phyloP scores from a whole-genome alignment of 2,797 vertebrate genomes.

The Novumbra hubbsi region DNA sequence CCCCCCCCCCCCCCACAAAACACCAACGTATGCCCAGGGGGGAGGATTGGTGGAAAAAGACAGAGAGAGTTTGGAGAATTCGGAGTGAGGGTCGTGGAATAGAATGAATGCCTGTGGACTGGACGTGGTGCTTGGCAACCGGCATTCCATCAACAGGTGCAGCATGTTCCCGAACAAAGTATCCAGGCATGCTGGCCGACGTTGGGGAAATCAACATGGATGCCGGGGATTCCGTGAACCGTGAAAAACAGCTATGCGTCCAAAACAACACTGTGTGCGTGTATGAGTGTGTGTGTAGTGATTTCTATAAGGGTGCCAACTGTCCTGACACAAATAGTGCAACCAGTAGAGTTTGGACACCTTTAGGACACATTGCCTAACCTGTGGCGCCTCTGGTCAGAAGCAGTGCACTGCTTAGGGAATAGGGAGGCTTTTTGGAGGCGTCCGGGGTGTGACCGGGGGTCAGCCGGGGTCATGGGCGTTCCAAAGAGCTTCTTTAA shows the following conservation, averaged over 20 bases:
- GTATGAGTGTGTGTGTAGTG: no score
- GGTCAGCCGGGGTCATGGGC: constrained; percentile 68
- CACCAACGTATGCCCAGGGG: constrained; percentile 25
- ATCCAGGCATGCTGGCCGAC: constrained; percentile 67
- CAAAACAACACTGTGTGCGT: no score
- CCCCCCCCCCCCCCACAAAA: no score
- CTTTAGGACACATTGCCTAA: no score
- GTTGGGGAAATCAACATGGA: constrained; percentile 55
- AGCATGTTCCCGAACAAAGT: constrained; percentile 88
- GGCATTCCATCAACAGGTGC: constrained; percentile 87
- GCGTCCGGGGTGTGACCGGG: background rate
- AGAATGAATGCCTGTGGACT: constrained; percentile 36
- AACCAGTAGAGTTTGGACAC: no score
- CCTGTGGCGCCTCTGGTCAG: no score
- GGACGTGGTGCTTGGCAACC: constrained; percentile 67
- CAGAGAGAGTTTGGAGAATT: constrained; percentile 60
- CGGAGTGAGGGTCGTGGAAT: constrained; percentile 69
- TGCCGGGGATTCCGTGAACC: constrained; percentile 71
- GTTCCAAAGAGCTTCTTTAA: constrained; percentile 65
- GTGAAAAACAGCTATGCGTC: constrained; percentile 55
- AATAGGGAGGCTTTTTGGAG: no score
- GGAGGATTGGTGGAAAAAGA: constrained; percentile 37
- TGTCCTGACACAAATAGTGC: no score
- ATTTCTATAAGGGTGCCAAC: no score
- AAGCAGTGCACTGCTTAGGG: no score